phyloP scores from a whole-genome alignment of 1,140 invertebrate genomes.

The Drosophila murphyi region DNA sequence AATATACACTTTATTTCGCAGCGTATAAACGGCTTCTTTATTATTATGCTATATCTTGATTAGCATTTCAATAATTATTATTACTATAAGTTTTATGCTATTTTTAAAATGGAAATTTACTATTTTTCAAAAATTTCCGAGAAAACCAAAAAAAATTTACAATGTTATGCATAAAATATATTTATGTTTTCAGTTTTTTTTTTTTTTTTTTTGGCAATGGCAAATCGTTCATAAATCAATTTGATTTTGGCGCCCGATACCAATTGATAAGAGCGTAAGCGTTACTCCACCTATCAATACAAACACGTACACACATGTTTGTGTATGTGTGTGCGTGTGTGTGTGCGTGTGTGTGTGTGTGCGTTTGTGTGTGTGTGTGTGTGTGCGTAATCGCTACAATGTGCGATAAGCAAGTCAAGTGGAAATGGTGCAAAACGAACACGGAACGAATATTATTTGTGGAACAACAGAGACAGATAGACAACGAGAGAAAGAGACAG shows the following conservation, averaged over 20 bases:
- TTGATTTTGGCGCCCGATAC: conserved; percentile 66
- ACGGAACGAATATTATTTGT: conserved; percentile 62
- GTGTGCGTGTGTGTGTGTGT: conserved; percentile 8
- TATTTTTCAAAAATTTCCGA: background rate
- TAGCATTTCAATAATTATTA: too few relatives aligned
- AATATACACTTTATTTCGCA: too few relatives aligned
- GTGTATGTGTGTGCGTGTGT: conserved; percentile 8
- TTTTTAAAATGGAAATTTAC: background rate
- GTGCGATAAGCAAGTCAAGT: conserved; percentile 61
- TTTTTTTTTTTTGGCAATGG: conserved; percentile 60
- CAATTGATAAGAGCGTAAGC: conserved; percentile 52
- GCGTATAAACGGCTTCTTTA: too few relatives aligned
- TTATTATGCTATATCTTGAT: too few relatives aligned
- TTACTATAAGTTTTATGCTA: too few relatives aligned
- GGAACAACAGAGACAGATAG: background rate
- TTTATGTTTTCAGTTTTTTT: conserved; percentile 6
- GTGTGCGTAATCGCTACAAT: conserved; percentile 58
- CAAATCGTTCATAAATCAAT: conserved; percentile 82
- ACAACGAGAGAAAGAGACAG: background rate
- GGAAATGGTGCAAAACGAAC: conserved; percentile 43
- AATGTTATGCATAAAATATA: background rate
- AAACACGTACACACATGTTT: background rate
- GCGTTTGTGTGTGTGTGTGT: conserved; percentile 36
- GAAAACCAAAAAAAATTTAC: background rate
- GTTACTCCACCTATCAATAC: conserved; percentile 37